A percentile compares a stretch with the other conserved stretches of the same genome.
Evolutionary conservation across 2,888 invertebrate genomes (phyloP).

Genomic region (Hypercompe scribonia): DNA sequence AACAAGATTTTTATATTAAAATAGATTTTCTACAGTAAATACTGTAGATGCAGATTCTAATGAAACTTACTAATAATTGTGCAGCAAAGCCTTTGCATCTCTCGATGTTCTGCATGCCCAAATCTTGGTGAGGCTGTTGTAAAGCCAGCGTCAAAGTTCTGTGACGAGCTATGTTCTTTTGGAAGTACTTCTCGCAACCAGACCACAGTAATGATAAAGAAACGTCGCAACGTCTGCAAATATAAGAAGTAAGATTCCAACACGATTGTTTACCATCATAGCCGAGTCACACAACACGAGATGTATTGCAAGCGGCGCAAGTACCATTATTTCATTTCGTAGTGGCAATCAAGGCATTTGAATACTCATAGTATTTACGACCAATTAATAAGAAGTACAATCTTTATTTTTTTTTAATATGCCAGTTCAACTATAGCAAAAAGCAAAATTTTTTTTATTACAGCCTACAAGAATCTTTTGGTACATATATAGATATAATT

Average conservation of each 20-base stretch:
- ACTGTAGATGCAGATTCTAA: background rate
- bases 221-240: constrained; percentile 80
- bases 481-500: too few relatives aligned
- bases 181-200: constrained; percentile 91
- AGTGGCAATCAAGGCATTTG: background rate
- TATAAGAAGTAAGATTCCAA: background rate
- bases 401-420: too few relatives aligned
- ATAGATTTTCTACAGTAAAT: background rate
- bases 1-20: background rate
- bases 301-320: background rate
- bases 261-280: background rate
- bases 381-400: too few relatives aligned
- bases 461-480: too few relatives aligned
- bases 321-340: too few relatives aligned
- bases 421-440: too few relatives aligned
- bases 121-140: constrained; percentile 90
- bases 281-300: background rate
- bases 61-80: constrained; percentile 88
- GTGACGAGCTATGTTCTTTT: constrained; percentile 90
- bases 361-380: too few relatives aligned
- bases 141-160: constrained; percentile 88
- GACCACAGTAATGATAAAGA: constrained; percentile 88
- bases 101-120: constrained; percentile 93
- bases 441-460: too few relatives aligned
- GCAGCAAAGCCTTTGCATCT: constrained; percentile 94